Evolutionary conservation across 2,113 vertebrate genomes (phyloP), one percentile per base, ranked within the genome.

Genomic region (Siniperca chuatsi): DNA sequence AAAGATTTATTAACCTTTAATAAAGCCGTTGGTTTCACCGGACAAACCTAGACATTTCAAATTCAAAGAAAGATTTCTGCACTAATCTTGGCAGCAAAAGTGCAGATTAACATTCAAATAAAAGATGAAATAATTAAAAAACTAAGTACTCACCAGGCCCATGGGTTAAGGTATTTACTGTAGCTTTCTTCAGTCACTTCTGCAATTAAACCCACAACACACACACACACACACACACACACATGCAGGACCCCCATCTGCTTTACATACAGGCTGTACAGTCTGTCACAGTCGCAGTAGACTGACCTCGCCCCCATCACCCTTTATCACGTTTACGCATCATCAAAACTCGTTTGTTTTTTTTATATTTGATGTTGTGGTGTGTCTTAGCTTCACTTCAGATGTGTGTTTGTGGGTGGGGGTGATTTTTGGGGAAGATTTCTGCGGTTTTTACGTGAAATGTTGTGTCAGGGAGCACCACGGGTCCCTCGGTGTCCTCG

Each of bases 71-170:
- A 33, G 16, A 37, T 8, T 66, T 66, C 29, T 25, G 40, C 65
- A 15, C 21, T 33, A 6, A 61, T 15, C 1, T 66, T 13, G 29
- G 16, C 6, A 29, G 60, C 16, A 44, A n/a, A 65, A 18, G 20
- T 3, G 11, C 44, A 54, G 23, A 42, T 67, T 12, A 44, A 33
- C 10, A 20, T 8, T 13, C 1, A 33, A 21, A 81, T 25, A n/a
- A 18, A 23, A 42, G 42, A 6, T 11, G 55, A 74, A 44, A 29
- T 44, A 0, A n/a, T 4, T 1, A 6, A 29, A 29, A 29, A 29
- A 29, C 29, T 3, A 23, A 71, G 23, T 33, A 82, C 92, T 87
- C 86, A 94, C 91, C 82, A 29, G 70, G 37, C 89, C 92, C 92
- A 92, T 92, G 81, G 5, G 25, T 70, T 67, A 0, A 54, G 65